Base-by-base conservation (phyloP, 2,797 vertebrate species). In the Scolopax rusticola region DNA sequence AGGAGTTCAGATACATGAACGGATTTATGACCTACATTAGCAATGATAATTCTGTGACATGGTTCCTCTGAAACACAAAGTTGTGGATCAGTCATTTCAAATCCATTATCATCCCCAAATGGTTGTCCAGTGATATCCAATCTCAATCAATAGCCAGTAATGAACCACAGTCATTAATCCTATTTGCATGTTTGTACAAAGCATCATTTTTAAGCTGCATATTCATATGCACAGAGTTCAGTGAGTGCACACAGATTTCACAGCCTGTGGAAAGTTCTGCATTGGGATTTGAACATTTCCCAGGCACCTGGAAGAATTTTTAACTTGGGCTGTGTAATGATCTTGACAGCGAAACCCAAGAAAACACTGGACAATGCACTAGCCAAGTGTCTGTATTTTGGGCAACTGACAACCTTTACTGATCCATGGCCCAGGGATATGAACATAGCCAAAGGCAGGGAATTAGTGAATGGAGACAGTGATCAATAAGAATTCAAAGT, bases 11-110 rank as follows among this genome's bases (percentile, higher is more conserved):
- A 88, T 48, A 36, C 63, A 76, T 74, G 87, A 87, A 65, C 51
- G 77, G 82, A 96, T 91, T 96, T 91, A 96, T 68, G 67, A 87
- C 80, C 85, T 59, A 63, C 73, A 91, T 82, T 95, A 96, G 84
- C 69, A 67, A 67, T 2, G 12, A 91, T 94, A 95, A 95, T 87
- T 59, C 91, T 45, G 40, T 87, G 68, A 76, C 93, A 94, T 64
- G 18, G 67, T 57, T 82, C 67, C 64, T 85, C 86, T 64, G 51
- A 80, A 89, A 94, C 3, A 12, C 70, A 64, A 79, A 94, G 51
- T 48, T 89, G 84, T 45, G 77, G 48, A 67, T 93, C 84, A 84
- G 80, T 93, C 23, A 0, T 94, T 92, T 90, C 40, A 93, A 95
- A 89, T 64, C 84, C 86, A 93, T 93, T 95, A 87, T 48, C 70